Percentiles rank a stretch among this genome's conserved stretches.
These are phyloP conservation scores for Synergus japonicus DNA, from an alignment of 2,888 invertebrate genomes.

Conservation along the genomic window DNA sequence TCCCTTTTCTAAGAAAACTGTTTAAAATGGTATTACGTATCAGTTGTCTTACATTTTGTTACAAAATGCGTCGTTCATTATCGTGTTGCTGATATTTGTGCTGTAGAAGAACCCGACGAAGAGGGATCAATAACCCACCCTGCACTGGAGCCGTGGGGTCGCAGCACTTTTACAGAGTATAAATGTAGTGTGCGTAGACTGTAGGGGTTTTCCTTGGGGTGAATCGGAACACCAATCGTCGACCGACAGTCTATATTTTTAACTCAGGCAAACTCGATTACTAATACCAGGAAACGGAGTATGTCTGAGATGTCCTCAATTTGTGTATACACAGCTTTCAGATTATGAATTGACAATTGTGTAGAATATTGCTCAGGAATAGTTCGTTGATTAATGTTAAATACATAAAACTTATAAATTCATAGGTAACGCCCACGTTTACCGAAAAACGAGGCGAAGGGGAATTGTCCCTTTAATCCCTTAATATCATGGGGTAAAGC, in stretches of 20 bases:
- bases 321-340: neutral
- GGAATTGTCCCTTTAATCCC: too few species aligned
- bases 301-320: neutral
- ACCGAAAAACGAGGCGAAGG: too few species aligned
- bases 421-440: too few species aligned
- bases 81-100: constrained; percentile 68
- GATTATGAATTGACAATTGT: neutral
- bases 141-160: constrained; percentile 59
- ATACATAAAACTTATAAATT: too few species aligned
- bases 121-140: constrained; percentile 70
- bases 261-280: neutral
- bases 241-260: neutral
- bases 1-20: constrained; percentile 40
- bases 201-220: constrained; percentile 43
- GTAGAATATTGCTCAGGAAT: too few species aligned
- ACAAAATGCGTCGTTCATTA: constrained; percentile 56
- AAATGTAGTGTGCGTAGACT: constrained; percentile 44
- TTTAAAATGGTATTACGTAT: too few species aligned
- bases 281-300: neutral
- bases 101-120: constrained; percentile 59
- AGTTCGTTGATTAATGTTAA: too few species aligned
- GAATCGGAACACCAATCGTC: constrained; percentile 46
- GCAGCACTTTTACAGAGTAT: constrained; percentile 58
- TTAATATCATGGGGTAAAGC: too few species aligned
- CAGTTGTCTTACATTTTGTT: too few species aligned